Base-by-base conservation (phyloP, 2,888 invertebrate genomes). In the Dioctria rufipes region DNA sequence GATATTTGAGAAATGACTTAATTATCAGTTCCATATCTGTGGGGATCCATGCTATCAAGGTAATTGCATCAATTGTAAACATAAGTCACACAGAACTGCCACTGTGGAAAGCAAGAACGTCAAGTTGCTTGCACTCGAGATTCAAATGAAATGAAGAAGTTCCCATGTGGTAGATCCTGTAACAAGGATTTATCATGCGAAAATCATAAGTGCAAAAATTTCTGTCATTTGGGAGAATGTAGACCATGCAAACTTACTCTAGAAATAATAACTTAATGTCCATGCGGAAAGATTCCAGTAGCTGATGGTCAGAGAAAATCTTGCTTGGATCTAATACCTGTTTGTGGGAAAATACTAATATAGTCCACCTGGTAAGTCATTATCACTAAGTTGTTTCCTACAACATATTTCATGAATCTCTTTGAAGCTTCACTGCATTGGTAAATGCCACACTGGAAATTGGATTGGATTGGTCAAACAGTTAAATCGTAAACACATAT, bases 1-100 rank as follows among this genome's bases (percentile, higher is more conserved):
- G 1, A 88, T 90, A 3, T 99, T 98, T 87, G 92, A 90, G 0
- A 95, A 94, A 85, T 80, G 88, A 3, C 90, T 98, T 0, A 93
- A 93, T 85, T 99, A 98, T 88, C 92, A 91, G n/a, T 89, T 92
- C 39, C 98, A 98, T 87, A 87, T 87, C 0, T 98, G 98, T 87
- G 86, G 89, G 46, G 90, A 90, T 65, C 90, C 90, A 51, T 98
- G 98, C 86, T 98, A 98, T 88, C 90, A 92, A 11, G 96, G 94
- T 0, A 90, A 92, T 3, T 98, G 98, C 86, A 91, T 90, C 0
- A 89, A 91, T 2, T 99, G 98, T 86, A 87, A 89, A 0, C 91
- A 93, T 83, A 89, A 46, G 89, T 95, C 6, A 90, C 91, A 67
- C 95, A 95, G 90, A 91, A 89, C 58, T 96, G 96, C 86, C 92